phyloP scores from a whole-genome alignment of 1,140 invertebrate species.

The Manduca sexta region DNA sequence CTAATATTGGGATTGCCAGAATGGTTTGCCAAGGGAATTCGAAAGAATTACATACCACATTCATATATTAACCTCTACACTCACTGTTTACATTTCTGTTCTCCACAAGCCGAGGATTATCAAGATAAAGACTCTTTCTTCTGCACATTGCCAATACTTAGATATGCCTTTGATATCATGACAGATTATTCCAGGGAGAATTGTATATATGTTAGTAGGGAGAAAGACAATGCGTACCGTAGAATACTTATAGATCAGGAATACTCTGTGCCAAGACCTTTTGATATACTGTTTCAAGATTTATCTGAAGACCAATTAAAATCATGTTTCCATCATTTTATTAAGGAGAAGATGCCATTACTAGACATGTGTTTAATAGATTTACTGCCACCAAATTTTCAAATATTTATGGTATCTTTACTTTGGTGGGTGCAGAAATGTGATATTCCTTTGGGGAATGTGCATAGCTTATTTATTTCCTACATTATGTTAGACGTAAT shows the following conservation, averaged over 20 bases:
- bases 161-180: slow-evolving; percentile 79
- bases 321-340: slow-evolving; percentile 55
- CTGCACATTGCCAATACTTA: slow-evolving; percentile 77
- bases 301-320: slow-evolving; percentile 56
- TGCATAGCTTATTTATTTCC: slow-evolving; percentile 77
- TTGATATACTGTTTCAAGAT: slow-evolving; percentile 37
- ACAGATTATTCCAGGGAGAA: slow-evolving; percentile 42
- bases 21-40: slow-evolving; percentile 79
- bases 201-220: slow-evolving; percentile 57
- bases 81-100: slow-evolving; percentile 78
- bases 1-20: slow-evolving; percentile 62
- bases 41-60: slow-evolving; percentile 74
- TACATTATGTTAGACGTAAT: slow-evolving; percentile 76
- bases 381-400: slow-evolving; percentile 75
- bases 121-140: slow-evolving; percentile 74
- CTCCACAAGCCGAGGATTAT: slow-evolving; percentile 84
- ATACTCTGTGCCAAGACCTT: slow-evolving; percentile 44
- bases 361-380: slow-evolving; percentile 52
- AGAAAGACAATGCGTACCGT: slow-evolving; percentile 36
- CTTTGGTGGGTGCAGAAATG: slow-evolving; percentile 79
- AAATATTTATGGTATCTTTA: slow-evolving; percentile 77
- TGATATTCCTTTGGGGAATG: slow-evolving; percentile 68
- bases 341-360: slow-evolving; percentile 66
- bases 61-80: slow-evolving; percentile 80
- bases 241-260: slow-evolving; percentile 43